Evolutionary conservation across 2,888 invertebrate species (phyloP), one percentile per base, ranked within the genome.

Genomic region (Beris morrisii): DNA sequence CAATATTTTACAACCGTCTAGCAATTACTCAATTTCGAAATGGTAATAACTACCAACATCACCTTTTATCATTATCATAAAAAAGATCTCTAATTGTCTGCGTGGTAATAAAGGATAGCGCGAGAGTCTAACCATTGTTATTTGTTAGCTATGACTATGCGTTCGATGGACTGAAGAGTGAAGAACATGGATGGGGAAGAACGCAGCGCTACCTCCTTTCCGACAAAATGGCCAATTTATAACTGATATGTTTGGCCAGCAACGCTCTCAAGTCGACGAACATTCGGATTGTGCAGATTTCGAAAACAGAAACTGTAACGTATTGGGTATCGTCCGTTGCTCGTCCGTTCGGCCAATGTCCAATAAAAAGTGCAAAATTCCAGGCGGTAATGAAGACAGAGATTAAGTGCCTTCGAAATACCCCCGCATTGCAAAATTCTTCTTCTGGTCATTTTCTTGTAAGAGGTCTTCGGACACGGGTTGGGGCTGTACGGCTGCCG

Each of bases 291-390:
- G 38, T 59, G 59, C 13, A 48, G 48, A 50, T 32, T 52, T 50
- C 61, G 61, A 61, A 48, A 59, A 30, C 48, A 43, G 44, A 22
- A 43, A 50, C 13, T 13, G 44, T 30, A 12, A 13, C 38, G 52
- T 50, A 30, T 61, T 32, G 48, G 38, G 52, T 50, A 61, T 45
- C 50, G 38, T 61, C 50, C 52, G 52, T 59, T 50, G 50, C 50
- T 61, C 50, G 61, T 61, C 52, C 61, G 52, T 61, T 52, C 44
- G 50, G 52, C 61, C 61, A 52, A 52, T 52, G 38, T 50, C 50
- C 61, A 61, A 61, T 61, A 61, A 61, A 61, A 61, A 52, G 61
- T 61, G 61, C 61, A 61, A 61, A 61, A 61, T 61, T 61, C 61
- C 61, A 32, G 61, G 50, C 52, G 61, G 61, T 61, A 61, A 61